phyloP scores from a whole-genome alignment of 2,113 vertebrate genomes.

The Nibea albiflora region DNA sequence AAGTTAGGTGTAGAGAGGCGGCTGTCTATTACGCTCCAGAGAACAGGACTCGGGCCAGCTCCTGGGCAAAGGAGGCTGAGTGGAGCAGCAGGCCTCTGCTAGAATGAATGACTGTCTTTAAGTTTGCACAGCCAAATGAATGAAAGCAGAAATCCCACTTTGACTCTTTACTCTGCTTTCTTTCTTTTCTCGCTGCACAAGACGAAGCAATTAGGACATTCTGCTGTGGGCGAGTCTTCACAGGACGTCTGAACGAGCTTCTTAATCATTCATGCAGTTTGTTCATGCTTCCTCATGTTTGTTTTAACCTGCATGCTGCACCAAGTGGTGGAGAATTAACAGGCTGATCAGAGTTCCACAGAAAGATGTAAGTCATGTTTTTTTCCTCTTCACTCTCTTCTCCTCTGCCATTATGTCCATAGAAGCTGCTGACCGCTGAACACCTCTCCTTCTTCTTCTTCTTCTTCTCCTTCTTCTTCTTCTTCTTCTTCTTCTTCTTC shows the following conservation, averaged over 20 bases:
- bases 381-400: too few relatives aligned
- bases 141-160: slow-evolving; percentile 24
- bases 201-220: neutral
- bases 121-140: slow-evolving; percentile 48
- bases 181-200: slow-evolving; percentile 19
- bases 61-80: slow-evolving; percentile 36
- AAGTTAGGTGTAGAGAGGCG: neutral
- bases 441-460: too few relatives aligned
- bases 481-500: too few relatives aligned
- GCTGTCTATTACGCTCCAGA: slow-evolving; percentile 15
- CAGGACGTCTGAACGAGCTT: neutral
- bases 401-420: too few relatives aligned
- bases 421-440: too few relatives aligned
- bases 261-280: slow-evolving; percentile 13
- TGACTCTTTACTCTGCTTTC: neutral
- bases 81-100: slow-evolving; percentile 2
- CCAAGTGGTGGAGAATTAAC: neutral
- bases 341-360: too few relatives aligned
- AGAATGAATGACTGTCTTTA: slow-evolving; percentile 24
- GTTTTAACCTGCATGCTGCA: neutral
- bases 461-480: too few relatives aligned
- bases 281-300: slow-evolving; percentile 4
- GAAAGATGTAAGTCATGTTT: too few relatives aligned
- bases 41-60: slow-evolving; percentile 1
- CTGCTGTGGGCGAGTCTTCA: neutral